Evolutionary conservation across 2,888 invertebrate species (phyloP).

Genomic region (Diaprepes abbreviatus): DNA sequence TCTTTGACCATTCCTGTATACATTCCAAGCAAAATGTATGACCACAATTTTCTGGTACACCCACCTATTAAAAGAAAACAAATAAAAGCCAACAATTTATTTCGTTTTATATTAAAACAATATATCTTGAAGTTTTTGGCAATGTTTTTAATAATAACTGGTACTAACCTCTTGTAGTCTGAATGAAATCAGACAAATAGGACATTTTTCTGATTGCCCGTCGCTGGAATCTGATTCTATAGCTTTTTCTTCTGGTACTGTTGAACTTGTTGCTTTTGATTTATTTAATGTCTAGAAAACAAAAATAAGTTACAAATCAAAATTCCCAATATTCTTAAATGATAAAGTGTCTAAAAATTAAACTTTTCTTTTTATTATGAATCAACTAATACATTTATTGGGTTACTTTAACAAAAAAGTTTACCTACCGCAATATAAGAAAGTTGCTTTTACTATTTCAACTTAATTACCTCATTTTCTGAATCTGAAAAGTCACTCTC

Average conservation of each 20-base stretch:
- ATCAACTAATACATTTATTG: too few species aligned
- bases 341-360: too few species aligned
- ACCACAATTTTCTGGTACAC: constrained; percentile 88
- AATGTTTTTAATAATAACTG: too few species aligned
- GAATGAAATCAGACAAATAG: constrained; percentile 88
- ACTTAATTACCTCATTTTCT: constrained; percentile 38
- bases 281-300: constrained; percentile 11
- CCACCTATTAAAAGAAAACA: constrained; percentile 68
- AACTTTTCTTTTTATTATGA: too few species aligned
- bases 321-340: not conserved
- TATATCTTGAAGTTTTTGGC: too few species aligned
- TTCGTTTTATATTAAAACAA: too few species aligned
- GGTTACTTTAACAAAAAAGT: too few species aligned
- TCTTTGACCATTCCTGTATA: constrained; percentile 94
- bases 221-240: constrained; percentile 61
- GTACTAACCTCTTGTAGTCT: constrained; percentile 45
- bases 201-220: constrained; percentile 84
- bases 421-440: too few species aligned
- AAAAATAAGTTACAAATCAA: not conserved
- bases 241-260: constrained; percentile 39
- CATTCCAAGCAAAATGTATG: constrained; percentile 93
- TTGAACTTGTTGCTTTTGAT: constrained; percentile 9
- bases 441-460: too few species aligned
- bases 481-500: constrained; percentile 55
- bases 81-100: too few species aligned